phyloP scores from a whole-genome alignment of 2,797 vertebrate species.

The Brotogeris chrysoptera region DNA sequence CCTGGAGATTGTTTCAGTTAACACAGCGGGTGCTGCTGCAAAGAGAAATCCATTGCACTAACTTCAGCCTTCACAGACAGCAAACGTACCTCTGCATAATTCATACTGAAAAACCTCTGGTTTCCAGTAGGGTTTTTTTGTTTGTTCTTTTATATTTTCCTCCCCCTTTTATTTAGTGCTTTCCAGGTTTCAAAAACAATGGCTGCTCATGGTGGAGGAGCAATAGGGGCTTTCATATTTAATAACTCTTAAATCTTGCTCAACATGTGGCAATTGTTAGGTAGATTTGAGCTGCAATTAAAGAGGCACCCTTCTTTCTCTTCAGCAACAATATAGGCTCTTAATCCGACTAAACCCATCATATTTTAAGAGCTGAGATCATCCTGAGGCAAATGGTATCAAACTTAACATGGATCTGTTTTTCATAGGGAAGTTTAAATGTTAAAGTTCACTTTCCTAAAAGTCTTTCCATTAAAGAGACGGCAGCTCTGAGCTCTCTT shows the following conservation, averaged over 20 bases:
- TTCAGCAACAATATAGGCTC: constrained; percentile 70
- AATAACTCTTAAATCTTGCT: constrained; percentile 77
- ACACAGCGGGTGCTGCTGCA: neutral
- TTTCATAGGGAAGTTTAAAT: constrained; percentile 53
- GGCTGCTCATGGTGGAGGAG: constrained; percentile 32
- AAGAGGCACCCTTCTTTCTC: constrained; percentile 73
- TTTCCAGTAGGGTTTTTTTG: neutral
- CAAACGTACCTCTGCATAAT: neutral
- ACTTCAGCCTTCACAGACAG: neutral
- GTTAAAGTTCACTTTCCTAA: constrained; percentile 53
- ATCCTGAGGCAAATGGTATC: constrained; percentile 72
- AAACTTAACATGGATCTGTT: constrained; percentile 66
- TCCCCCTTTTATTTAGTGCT: neutral
- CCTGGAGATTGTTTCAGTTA: neutral
- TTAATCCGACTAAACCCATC: constrained; percentile 77
- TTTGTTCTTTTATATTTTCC: constrained; percentile 11
- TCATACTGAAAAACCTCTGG: neutral
- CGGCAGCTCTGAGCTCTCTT: neutral
- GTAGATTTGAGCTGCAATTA: constrained; percentile 80
- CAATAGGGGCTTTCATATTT: constrained; percentile 74
- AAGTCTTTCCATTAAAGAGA: constrained; percentile 52
- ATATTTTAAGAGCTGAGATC: constrained; percentile 79
- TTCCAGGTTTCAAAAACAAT: constrained; percentile 74
- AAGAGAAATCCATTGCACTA: neutral
- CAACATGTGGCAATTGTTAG: constrained; percentile 83